A percentile compares a stretch with the other conserved stretches of the same genome.
phyloP scores from a whole-genome alignment of 2,888 invertebrate genomes.

The Anarsia innoxiella region DNA sequence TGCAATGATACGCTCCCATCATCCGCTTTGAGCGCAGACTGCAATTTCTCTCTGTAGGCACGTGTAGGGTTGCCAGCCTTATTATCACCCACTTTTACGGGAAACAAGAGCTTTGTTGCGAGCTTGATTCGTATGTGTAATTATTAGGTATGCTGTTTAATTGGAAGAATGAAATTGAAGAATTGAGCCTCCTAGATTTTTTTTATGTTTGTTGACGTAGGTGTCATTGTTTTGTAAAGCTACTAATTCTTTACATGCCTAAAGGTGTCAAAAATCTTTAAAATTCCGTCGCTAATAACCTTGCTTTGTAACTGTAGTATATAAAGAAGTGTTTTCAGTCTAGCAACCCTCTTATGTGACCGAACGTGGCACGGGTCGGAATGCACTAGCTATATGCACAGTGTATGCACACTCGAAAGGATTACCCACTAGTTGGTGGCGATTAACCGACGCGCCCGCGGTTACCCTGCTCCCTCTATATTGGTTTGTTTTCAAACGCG shows the following conservation, averaged over 20 bases:
- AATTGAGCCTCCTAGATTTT: background rate
- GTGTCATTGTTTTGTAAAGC: no score
- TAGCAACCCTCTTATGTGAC: constrained; percentile 14
- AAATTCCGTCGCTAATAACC: no score
- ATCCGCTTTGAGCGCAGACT: constrained; percentile 58
- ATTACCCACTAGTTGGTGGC: constrained; percentile 65
- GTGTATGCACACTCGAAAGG: constrained; percentile 45
- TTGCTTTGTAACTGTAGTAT: background rate
- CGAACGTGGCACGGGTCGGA: constrained; percentile 37
- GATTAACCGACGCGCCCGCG: constrained; percentile 60
- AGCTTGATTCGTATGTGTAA: background rate
- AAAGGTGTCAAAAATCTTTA: no score
- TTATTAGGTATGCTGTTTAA: background rate
- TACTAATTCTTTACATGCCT: no score
- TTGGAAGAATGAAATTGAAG: background rate
- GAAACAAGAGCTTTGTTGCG: background rate
- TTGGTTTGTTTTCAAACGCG: constrained; percentile 52
- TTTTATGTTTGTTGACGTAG: no score
- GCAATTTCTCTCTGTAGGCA: constrained; percentile 46
- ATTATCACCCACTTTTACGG: background rate
- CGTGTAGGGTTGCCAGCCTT: constrained; percentile 8
- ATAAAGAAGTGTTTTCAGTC: background rate
- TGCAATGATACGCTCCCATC: constrained; percentile 56
- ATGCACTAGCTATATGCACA: constrained; percentile 62
- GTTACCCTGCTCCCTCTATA: constrained; percentile 45